Base-by-base conservation (phyloP, 2,888 invertebrate genomes). In the Orchesella flavescens region DNA sequence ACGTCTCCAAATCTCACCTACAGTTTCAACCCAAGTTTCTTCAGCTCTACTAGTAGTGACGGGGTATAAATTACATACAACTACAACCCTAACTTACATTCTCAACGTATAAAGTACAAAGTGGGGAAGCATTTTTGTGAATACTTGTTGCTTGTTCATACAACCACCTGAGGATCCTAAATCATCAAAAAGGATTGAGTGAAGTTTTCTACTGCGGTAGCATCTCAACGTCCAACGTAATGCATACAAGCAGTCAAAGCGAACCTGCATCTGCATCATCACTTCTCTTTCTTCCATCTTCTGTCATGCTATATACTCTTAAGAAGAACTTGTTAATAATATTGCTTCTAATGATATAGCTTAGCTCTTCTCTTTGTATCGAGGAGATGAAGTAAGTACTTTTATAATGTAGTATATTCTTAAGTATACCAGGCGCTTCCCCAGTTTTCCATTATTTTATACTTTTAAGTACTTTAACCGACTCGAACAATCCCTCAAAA, bases 131-230 rank as follows among this genome's bases (percentile, higher is more conserved):
- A 34, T 34, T 34, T n/a, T n/a, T n/a, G n/a, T n/a, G n/a, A n/a
- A n/a, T n/a, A n/a, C n/a, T n/a, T 21, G 21, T 21, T 59, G 7
- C 59, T 59, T 61, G 24, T 61, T 61, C 61, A 61, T 61, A 61
- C 57, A n/a, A 55, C 65, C 75, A 74, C 63, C 55, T 75, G 75
- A 65, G 75, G 65, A 75, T 55, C 49, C 17, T 19, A 34, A 59
- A 46, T 23, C 44, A 66, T 66, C 61, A 61, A 61, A 24, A 13
- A 3, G 19, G 5, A n/a, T n/a, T n/a, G n/a, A 44, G 9, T 44
- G 44, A 7, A 44, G 44, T 44, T 44, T 12, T 49, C 49, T 49
- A n/a, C n/a, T 10, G 10, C 49, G 10, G 49, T 49, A 49, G 49
- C 49, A n/a, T n/a, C n/a, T 15, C 49, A 7, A 49, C 34, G 34